These are phyloP conservation scores for Erynnis tages DNA, from an alignment of 2,888 invertebrate species.

Conservation along the genomic window DNA sequence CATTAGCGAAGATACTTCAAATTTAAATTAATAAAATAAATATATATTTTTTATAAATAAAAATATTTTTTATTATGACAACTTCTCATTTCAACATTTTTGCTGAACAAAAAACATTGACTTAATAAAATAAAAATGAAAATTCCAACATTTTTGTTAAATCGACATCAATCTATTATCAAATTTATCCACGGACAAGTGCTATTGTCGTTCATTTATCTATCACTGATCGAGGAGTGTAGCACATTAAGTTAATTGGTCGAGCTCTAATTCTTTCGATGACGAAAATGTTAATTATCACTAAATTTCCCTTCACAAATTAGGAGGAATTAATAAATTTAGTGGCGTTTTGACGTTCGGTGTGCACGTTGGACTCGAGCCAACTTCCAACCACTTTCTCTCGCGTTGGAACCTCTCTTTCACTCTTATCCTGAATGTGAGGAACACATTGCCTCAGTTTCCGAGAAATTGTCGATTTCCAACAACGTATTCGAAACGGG, in stretches of 20 bases:
- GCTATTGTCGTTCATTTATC: conserved; percentile 27
- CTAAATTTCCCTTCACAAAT: conserved; percentile 67
- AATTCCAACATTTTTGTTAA: no score
- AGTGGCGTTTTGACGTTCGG: conserved; percentile 55
- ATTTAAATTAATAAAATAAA: no score
- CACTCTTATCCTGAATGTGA: conserved; percentile 46
- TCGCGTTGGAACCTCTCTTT: conserved; percentile 53
- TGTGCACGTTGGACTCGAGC: conserved; percentile 54
- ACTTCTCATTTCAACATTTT: no score
- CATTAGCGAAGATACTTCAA: no score
- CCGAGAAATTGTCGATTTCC: conserved; percentile 69
- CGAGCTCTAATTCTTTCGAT: conserved; percentile 60
- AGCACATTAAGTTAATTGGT: conserved; percentile 50
- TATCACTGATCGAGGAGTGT: conserved; percentile 21
- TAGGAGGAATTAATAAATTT: conserved; percentile 69
- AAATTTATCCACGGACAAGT: conserved; percentile 2
- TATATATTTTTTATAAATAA: no score
- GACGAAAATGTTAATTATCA: conserved; percentile 71
- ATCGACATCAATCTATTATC: not conserved
- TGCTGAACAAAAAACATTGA: no score
- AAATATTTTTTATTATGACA: no score
- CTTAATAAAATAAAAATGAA: no score
- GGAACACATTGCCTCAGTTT: conserved; percentile 69
- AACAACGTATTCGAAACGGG: conserved; percentile 56
- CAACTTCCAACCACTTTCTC: conserved; percentile 62